These are phyloP conservation scores for Drosophila auraria DNA, from an alignment of 1,140 invertebrate species.

Conservation along the genomic window DNA sequence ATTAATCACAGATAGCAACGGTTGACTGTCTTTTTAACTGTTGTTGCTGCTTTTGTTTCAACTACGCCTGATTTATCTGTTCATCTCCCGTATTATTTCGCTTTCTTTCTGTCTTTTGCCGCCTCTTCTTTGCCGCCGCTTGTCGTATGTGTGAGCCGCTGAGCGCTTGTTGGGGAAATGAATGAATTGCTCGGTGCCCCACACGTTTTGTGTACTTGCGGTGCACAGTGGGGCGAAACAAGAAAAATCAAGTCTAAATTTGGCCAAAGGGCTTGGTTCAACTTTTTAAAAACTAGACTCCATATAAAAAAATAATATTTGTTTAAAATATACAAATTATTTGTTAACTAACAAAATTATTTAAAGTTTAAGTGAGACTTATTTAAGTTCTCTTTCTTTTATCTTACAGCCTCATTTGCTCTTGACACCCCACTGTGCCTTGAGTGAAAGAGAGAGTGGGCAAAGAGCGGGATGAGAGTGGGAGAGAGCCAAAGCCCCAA, in stretches of 20 bases:
- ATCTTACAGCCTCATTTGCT: background rate
- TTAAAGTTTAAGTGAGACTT: no score
- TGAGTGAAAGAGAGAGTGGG: slow-evolving; percentile 20
- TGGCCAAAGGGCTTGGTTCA: no score
- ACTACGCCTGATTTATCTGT: slow-evolving; percentile 58
- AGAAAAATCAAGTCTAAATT: background rate
- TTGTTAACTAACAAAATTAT: background rate
- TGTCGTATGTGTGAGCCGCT: slow-evolving; percentile 53
- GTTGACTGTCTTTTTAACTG: slow-evolving; percentile 28
- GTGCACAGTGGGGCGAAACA: slow-evolving; percentile 4
- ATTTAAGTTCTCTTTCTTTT: background rate
- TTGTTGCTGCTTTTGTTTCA: slow-evolving; percentile 27
- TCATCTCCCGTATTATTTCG: slow-evolving; percentile 58
- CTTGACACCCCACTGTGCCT: background rate
- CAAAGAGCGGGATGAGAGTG: slow-evolving; percentile 19
- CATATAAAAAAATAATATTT: background rate
- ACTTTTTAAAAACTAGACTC: no score
- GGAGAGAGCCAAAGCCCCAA: slow-evolving; percentile 5
- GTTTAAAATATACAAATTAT: background rate
- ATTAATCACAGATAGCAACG: slow-evolving; percentile 75
- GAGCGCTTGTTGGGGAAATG: slow-evolving; percentile 69
- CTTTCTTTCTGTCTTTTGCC: slow-evolving; percentile 36
- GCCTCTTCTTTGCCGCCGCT: slow-evolving; percentile 15
- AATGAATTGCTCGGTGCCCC: slow-evolving; percentile 58
- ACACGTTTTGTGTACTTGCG: slow-evolving; percentile 68